Percentiles rank a stretch among this genome's conserved stretches.
Evolutionary conservation across 2,113 vertebrate species (phyloP).

Genomic region (Trogon melanurus): DNA sequence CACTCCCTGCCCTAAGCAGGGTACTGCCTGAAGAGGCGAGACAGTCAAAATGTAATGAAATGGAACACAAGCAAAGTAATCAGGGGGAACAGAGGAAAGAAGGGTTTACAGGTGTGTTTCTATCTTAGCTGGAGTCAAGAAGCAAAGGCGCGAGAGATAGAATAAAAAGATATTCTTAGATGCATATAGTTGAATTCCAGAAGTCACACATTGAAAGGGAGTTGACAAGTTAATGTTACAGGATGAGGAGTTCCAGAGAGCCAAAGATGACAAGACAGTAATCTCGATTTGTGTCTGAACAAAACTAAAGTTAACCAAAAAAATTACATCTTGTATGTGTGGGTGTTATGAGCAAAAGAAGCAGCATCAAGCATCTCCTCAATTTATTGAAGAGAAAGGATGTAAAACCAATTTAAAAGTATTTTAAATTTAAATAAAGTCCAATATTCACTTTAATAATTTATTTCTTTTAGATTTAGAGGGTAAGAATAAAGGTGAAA

Average conservation of each 20-base stretch:
- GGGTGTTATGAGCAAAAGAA: background rate
- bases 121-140: no score
- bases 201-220: background rate
- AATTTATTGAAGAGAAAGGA: background rate
- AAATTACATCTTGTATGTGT: background rate
- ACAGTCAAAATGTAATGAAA: background rate
- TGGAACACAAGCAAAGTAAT: background rate
- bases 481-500: background rate
- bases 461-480: background rate
- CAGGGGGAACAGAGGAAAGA: no score
- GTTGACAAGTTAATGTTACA: background rate
- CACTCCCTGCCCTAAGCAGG: background rate
- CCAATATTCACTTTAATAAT: background rate
- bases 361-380: background rate
- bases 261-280: background rate
- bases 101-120: no score
- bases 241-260: background rate
- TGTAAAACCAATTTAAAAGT: background rate
- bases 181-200: background rate
- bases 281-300: background rate
- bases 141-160: background rate
- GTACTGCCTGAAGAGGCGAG: background rate
- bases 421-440: background rate
- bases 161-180: background rate
- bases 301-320: background rate